Base-by-base conservation (phyloP, 2,888 invertebrate species). In the Scaptomyza reducta region DNA sequence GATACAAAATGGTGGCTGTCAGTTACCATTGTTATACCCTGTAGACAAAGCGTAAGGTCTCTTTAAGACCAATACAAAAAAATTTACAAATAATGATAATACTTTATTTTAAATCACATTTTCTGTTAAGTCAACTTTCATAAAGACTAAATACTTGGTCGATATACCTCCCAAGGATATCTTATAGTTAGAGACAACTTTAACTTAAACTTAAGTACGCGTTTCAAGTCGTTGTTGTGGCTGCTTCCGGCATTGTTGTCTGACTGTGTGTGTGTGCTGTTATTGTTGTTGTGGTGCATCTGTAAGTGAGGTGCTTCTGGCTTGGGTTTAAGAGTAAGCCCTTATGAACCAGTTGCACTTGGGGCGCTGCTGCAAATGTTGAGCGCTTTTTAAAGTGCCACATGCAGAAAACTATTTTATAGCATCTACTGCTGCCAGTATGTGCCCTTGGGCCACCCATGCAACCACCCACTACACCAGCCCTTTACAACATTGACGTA, bases 301-400 rank as follows among this genome's bases (percentile, higher is more conserved):
- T 65, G 29, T 54, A 44, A 54, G 41, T 46, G 55, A 49, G 46
- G 42, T 44, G 41, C 66, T 77, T 73, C 65, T 73, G 77, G 63
- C 49, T 70, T 35, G 50, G 42, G 31, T 27, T 66, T 66, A 58
- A 56, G 67, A 66, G 57, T 60, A 85, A 78, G 70, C 79, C 71
- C 82, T 87, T 85, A 42, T 67, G 58, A 85, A 87, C 82, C 77
- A 85, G 86, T 85, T 82, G 82, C 71, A 78, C 80, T 87, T 85
- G 70, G 78, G 79, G 80, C 79, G 62, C 65, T 80, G 66, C 78
- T 79, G 63, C 22, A 77, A 77, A 60, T 51, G 66, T 46, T 59
- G 50, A 69, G 50, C 54, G 59, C 56, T 57, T 58, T 79, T 68
- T 63, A 78, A 81, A 74, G 82, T 78, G 78, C 79, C 64, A 60